phyloP scores from a whole-genome alignment of 2,113 vertebrate species.

The Nymphicus hollandicus region DNA sequence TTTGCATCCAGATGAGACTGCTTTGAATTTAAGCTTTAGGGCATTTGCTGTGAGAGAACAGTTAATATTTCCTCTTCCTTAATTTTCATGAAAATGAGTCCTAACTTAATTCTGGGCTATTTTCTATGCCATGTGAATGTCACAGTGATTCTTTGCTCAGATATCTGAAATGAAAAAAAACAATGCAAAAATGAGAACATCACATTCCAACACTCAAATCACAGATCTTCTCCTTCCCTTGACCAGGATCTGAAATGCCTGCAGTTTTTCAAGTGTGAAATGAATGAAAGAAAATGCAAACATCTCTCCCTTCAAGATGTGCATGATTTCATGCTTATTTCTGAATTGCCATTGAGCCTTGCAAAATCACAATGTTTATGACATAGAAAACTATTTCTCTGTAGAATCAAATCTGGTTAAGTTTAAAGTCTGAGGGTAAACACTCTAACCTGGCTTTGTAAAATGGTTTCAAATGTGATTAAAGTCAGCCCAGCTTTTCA shows the following conservation, averaged over 20 bases:
- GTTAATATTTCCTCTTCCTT: neutral
- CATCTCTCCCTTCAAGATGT: neutral
- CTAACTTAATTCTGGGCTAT: neutral
- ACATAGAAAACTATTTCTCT: neutral
- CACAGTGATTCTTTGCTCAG: neutral
- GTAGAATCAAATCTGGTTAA: neutral
- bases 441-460: neutral
- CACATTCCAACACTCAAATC: neutral
- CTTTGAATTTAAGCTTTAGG: neutral
- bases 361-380: neutral
- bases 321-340: neutral
- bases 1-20: neutral
- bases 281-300: neutral
- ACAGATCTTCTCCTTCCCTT: neutral
- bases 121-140: neutral
- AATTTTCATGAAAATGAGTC: constrained; percentile 10
- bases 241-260: neutral
- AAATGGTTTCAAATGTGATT: neutral
- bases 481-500: neutral
- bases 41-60: neutral
- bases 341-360: neutral
- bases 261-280: neutral
- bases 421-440: neutral
- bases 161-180: neutral
- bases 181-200: neutral